Base-by-base conservation (phyloP, 2,113 vertebrate species). In the Ptyas mucosa region DNA sequence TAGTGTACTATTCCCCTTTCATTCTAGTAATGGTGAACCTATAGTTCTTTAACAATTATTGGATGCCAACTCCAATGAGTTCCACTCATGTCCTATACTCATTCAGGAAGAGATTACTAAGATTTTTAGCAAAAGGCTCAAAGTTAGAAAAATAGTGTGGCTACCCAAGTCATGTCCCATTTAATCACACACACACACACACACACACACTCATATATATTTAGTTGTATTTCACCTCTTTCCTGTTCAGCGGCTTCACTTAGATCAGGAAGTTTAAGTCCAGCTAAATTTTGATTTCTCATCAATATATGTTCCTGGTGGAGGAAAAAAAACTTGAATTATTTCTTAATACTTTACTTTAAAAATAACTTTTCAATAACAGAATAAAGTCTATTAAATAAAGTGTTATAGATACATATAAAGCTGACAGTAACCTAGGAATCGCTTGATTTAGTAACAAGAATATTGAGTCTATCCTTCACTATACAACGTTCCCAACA, bases 161-260 rank as follows among this genome's bases (percentile, higher is more conserved):
- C 21, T 58, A 86, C 14, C 2, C 34, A 3, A 89, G 52, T n/a
- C 46, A 26, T 49, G 2, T 81, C 11, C 53, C 8, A 43, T 24
- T 8, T 52, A 61, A 58, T 20, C 46, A 53, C 5, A 53, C 29
- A 85, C 20, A 85, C 43, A 46, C 43, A 46, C 43, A 46, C 43
- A 46, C 43, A 46, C 43, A 46, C 43, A 46, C 43, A 46, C 43
- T n/a, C n/a, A 46, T 46, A 85, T 21, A 91, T 39, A 0, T 94
- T 92, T 92, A 49, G 91, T 90, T 93, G 91, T 95, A 95, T 96
- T 88, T 92, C 96, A 99, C 99, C 99, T 99, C 98, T 99, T 95
- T 99, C 99, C 95, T 99, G 99, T 97, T 99, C 99, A 2, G 97
- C 97, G 2, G 98, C 98, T 98, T 99, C 99, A 94, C 98, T 99